These are phyloP conservation scores for Sebastes hubbsi DNA, from an alignment of 2,797 vertebrate species.

Conservation along the genomic window DNA sequence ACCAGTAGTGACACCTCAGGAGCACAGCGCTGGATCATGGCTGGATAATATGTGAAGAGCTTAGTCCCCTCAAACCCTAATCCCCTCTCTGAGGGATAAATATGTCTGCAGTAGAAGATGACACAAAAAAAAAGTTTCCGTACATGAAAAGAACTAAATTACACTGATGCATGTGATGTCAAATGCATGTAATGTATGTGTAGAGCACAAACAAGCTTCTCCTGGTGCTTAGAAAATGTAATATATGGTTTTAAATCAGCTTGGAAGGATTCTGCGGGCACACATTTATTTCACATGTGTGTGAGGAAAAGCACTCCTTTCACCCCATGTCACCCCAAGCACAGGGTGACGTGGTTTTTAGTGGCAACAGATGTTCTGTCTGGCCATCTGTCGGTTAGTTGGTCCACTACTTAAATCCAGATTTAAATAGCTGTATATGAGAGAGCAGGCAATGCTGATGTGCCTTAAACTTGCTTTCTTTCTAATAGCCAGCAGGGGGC, in stretches of 20 bases:
- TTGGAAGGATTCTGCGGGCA: background rate
- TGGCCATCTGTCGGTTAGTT: background rate
- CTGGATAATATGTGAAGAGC: constrained; percentile 44
- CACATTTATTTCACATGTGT: background rate
- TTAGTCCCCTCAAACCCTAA: constrained; percentile 32
- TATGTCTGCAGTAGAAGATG: constrained; percentile 7
- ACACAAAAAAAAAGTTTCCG: background rate
- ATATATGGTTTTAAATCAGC: background rate
- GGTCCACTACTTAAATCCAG: background rate
- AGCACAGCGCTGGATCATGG: constrained; percentile 29
- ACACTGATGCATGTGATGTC: background rate
- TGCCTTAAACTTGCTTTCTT: too few species aligned
- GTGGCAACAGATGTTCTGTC: background rate
- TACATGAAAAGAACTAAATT: constrained; percentile 1
- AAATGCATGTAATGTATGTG: background rate
- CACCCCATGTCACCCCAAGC: background rate
- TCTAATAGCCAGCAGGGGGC: too few species aligned
- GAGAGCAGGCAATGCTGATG: too few species aligned
- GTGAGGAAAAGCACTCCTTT: background rate
- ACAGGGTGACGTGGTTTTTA: background rate
- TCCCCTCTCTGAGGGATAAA: constrained; percentile 28
- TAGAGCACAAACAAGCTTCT: background rate
- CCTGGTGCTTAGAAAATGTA: background rate
- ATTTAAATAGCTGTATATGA: too few species aligned
- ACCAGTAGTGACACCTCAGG: constrained; percentile 23